Evolutionary conservation across 1,140 invertebrate genomes (phyloP), one percentile per base, ranked within the genome.

Genomic region (Phymastichus coffea): DNA sequence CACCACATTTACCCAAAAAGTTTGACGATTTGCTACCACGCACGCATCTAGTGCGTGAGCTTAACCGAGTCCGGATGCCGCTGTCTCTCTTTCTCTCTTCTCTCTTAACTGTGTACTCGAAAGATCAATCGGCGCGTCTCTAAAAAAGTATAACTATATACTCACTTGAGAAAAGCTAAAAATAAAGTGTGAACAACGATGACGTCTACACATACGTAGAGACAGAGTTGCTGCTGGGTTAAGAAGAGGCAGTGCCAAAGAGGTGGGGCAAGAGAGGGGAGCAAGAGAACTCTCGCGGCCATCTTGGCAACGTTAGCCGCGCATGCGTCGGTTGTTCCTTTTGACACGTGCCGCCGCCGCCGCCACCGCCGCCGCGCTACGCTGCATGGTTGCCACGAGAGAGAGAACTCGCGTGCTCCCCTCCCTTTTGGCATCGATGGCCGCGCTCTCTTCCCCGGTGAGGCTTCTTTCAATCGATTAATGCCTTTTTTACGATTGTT

Each of bases 261-360:
- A 23, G 35, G 65, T 65, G 66, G 66, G 53, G 66, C 22, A 14
- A 10, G 26, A n/a, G 57, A 63, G 66, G 64, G 61, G 65, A 58
- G 38, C 46, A 25, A 25, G 15, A 23, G 48, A n/a, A n/a, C n/a
- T n/a, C n/a, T n/a, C n/a, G 56, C 68, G 68, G 72, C 73, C 73
- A 75, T 76, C 66, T 72, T 75, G 66, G 46, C 60, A n/a, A n/a
- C n/a, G n/a, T 51, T 19, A 15, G 23, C 4, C 43, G 61, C 67
- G 66, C 68, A 65, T 66, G 66, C 66, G 66, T 30, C 15, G 23
- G 4, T 1, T 1, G 37, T 8, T 3, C n/a, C 7, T 0, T 75
- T 76, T 74, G 73, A 76, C 74, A 78, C 76, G 74, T 75, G 73
- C 74, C 73, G 75, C 69, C 66, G 63, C 57, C 43, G 66, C 65